A percentile compares a stretch with the other conserved stretches of the same genome.
These are phyloP conservation scores for Trichopoda pennipes DNA, from an alignment of 2,888 invertebrate genomes.

Conservation along the genomic window DNA sequence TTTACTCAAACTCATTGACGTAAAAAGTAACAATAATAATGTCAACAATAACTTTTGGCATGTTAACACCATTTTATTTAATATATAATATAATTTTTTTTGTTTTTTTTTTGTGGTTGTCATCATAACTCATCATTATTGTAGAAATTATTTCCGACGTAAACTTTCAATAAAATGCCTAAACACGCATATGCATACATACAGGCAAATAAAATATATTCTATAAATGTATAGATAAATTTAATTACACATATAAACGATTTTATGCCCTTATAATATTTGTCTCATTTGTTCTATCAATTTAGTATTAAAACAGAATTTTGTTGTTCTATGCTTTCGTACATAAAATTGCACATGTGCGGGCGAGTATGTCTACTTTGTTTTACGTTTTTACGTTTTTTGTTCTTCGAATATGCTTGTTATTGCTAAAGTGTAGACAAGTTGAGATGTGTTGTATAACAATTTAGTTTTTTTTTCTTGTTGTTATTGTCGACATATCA, in stretches of 20 bases:
- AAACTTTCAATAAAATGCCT: not conserved
- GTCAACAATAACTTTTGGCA: slow-evolving; percentile 67
- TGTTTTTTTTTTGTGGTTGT: slow-evolving; percentile 65
- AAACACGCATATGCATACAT: not conserved
- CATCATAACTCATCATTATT: slow-evolving; percentile 70
- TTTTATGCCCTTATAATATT: slow-evolving; percentile 54
- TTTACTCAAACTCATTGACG: not conserved
- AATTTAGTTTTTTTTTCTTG: slow-evolving; percentile 6
- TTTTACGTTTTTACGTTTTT: not conserved
- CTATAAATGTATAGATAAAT: slow-evolving; percentile 5
- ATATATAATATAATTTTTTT: slow-evolving; percentile 19
- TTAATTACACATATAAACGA: slow-evolving; percentile 12
- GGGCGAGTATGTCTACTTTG: not conserved
- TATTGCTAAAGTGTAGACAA: slow-evolving; percentile 42
- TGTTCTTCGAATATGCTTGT: slow-evolving; percentile 14
- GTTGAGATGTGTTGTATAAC: slow-evolving; percentile 28
- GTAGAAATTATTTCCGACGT: slow-evolving; percentile 58
- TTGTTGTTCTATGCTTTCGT: slow-evolving; percentile 6
- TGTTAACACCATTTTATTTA: slow-evolving; percentile 70
- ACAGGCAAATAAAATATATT: not conserved
- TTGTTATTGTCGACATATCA: slow-evolving; percentile 35
- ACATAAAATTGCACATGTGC: not conserved
- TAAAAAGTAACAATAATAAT: slow-evolving; percentile 66
- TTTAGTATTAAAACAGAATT: slow-evolving; percentile 59
- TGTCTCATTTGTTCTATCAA: slow-evolving; percentile 70